Evolutionary conservation across 37 sponge, comb jelly and placozoan species (phyloP).

Genomic region (Hormiphora californensis): DNA sequence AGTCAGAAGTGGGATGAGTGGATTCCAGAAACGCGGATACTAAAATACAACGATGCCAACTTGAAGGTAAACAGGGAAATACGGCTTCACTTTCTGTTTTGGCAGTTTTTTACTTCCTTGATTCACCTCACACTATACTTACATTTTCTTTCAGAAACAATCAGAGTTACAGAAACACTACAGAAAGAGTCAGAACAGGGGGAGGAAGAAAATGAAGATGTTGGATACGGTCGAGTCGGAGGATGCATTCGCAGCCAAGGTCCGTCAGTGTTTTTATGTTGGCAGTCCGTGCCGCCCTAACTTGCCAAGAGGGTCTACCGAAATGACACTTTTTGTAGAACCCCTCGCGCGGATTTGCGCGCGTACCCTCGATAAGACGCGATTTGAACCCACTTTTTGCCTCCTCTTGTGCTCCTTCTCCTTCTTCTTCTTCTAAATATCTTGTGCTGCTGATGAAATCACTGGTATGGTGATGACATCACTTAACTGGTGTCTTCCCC

Average conservation of each 20-base stretch:
- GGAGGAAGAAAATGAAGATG: constrained; percentile 3
- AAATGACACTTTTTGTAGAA: no score
- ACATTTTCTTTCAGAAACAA: constrained; percentile 29
- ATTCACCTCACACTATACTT: no score
- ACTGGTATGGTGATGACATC: no score
- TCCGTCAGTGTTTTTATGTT: neutral
- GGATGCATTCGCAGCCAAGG: constrained; percentile 17
- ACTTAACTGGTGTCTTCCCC: no score
- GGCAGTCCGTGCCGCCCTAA: no score
- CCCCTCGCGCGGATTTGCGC: no score
- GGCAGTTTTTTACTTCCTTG: neutral
- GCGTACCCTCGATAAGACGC: no score
- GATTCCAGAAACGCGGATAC: constrained; percentile 69
- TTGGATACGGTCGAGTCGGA: constrained; percentile 2
- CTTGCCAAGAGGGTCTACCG: no score
- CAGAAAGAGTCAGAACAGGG: neutral
- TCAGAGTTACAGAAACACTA: neutral
- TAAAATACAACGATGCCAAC: constrained; percentile 76
- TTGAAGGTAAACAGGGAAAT: constrained; percentile 54
- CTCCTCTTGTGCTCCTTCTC: no score
- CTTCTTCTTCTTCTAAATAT: no score
- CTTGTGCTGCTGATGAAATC: no score
- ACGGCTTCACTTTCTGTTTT: neutral
- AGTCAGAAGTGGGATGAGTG: constrained; percentile 92
- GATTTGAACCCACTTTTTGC: no score